Evolutionary conservation across 2,888 invertebrate genomes (phyloP).

Genomic region (Ligdia adustata): DNA sequence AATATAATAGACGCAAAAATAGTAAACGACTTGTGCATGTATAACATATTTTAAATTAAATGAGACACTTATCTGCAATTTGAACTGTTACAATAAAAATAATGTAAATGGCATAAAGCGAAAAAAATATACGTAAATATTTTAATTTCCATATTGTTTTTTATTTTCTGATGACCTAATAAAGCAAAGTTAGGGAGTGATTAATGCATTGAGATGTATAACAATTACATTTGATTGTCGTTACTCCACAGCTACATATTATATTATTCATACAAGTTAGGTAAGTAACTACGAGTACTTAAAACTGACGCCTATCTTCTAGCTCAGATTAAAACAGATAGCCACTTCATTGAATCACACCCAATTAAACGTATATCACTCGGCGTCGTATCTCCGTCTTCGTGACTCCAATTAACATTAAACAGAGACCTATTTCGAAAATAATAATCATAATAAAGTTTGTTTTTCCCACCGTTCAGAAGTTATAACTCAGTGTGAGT

Average conservation of each 20-base stretch:
- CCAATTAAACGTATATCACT: slow-evolving; percentile 2
- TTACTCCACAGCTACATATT: too few species aligned
- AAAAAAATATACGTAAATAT: slow-evolving; percentile 81
- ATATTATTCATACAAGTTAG: too few species aligned
- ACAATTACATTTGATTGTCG: too few species aligned
- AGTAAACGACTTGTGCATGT: slow-evolving; percentile 41
- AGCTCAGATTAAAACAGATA: too few species aligned
- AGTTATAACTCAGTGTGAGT: slow-evolving; percentile 50
- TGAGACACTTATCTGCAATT: slow-evolving; percentile 63
- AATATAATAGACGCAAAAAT: slow-evolving; percentile 47
- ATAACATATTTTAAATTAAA: slow-evolving; percentile 50
- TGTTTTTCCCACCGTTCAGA: slow-evolving; percentile 48
- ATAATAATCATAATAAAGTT: slow-evolving; percentile 34
- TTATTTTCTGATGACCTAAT: slow-evolving; percentile 57
- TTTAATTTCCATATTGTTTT: slow-evolving; percentile 65
- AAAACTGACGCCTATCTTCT: too few species aligned
- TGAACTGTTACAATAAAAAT: slow-evolving; percentile 69
- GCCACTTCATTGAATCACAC: too few species aligned
- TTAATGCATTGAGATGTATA: too few species aligned
- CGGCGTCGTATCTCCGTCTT: slow-evolving; percentile 4
- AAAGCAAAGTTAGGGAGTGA: too few species aligned
- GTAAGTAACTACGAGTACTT: too few species aligned
- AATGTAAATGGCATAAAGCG: slow-evolving; percentile 78
- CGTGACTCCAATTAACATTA: slow-evolving; percentile 5
- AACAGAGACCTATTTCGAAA: slow-evolving; percentile 10